A percentile compares a stretch with the other conserved stretches of the same genome.
Evolutionary conservation across 2,113 vertebrate genomes (phyloP).

Genomic region (Oncorhynchus nerka): DNA sequence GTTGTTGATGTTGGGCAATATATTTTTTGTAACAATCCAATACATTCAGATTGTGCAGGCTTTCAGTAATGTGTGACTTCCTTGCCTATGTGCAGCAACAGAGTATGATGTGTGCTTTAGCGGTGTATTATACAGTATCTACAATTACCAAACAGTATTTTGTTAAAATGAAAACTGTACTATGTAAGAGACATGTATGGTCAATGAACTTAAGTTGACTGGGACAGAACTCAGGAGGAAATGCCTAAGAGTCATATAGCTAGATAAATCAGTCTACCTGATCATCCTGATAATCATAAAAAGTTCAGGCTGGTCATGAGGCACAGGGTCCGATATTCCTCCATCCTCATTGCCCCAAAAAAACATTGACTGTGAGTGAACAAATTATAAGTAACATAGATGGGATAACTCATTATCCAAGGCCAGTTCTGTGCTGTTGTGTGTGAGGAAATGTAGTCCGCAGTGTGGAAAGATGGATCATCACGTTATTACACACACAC

Average conservation of each 20-base stretch:
- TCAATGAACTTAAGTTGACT: not conserved
- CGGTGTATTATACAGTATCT: constrained; percentile 42
- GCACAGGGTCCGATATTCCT: too few relatives aligned
- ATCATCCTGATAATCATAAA: too few relatives aligned
- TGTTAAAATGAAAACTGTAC: constrained; percentile 20
- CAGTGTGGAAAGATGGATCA: too few relatives aligned
- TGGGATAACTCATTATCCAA: too few relatives aligned
- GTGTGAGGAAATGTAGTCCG: too few relatives aligned
- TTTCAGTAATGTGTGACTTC: constrained; percentile 19
- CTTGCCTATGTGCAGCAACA: constrained; percentile 72
- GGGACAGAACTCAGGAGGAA: not conserved
- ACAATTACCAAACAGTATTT: constrained; percentile 41
- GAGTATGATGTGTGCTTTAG: constrained; percentile 51
- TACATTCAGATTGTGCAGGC: constrained; percentile 15
- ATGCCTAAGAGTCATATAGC: not conserved
- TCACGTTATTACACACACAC: too few relatives aligned
- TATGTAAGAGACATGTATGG: constrained; percentile 30
- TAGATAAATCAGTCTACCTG: not conserved
- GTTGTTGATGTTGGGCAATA: constrained; percentile 44
- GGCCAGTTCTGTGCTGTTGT: too few relatives aligned
- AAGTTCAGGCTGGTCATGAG: too few relatives aligned
- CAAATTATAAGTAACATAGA: too few relatives aligned
- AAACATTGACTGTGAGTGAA: too few relatives aligned
- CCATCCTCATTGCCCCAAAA: too few relatives aligned
- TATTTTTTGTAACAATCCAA: constrained; percentile 41